Percentiles rank a stretch among this genome's conserved stretches.
Evolutionary conservation across 2,888 invertebrate genomes (phyloP).

Genomic region (Polydrusus tereticollis): DNA sequence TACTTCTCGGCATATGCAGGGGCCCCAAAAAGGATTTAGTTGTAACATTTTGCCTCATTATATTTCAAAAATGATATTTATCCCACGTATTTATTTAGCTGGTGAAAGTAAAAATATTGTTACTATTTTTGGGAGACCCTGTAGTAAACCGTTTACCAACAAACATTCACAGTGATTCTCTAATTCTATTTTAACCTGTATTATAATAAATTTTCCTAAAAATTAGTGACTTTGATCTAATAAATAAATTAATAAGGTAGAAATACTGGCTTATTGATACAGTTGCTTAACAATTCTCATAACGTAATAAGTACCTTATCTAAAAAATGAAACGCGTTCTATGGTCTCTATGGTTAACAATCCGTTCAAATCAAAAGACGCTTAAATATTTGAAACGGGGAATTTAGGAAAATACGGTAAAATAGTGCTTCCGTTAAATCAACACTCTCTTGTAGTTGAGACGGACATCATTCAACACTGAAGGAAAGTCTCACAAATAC

Average conservation of each 20-base stretch:
- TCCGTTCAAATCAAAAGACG: neutral
- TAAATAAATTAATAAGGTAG: constrained; percentile 57
- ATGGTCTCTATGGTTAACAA: constrained; percentile 22
- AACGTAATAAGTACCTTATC: constrained; percentile 12
- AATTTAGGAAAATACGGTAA: neutral
- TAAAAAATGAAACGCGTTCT: constrained; percentile 5
- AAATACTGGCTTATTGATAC: constrained; percentile 65
- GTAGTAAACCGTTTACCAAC: constrained; percentile 45
- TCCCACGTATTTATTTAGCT: no score
- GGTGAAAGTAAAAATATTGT: neutral
- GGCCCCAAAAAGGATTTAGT: neutral
- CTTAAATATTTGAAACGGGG: neutral
- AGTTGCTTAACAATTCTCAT: constrained; percentile 3
- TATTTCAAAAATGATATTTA: no score
- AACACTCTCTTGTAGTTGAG: neutral
- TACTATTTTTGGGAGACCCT: constrained; percentile 5
- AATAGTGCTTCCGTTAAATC: neutral
- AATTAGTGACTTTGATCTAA: constrained; percentile 64
- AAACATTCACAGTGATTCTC: constrained; percentile 58
- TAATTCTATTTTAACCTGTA: constrained; percentile 58
- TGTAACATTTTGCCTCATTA: neutral
- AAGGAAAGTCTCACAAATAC: constrained; percentile 6
- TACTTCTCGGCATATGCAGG: constrained; percentile 3
- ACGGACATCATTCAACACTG: neutral
- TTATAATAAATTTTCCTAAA: constrained; percentile 64